These are phyloP conservation scores for Scolopax bukidnonensis DNA, from an alignment of 2,797 vertebrate species.

Conservation along the genomic window DNA sequence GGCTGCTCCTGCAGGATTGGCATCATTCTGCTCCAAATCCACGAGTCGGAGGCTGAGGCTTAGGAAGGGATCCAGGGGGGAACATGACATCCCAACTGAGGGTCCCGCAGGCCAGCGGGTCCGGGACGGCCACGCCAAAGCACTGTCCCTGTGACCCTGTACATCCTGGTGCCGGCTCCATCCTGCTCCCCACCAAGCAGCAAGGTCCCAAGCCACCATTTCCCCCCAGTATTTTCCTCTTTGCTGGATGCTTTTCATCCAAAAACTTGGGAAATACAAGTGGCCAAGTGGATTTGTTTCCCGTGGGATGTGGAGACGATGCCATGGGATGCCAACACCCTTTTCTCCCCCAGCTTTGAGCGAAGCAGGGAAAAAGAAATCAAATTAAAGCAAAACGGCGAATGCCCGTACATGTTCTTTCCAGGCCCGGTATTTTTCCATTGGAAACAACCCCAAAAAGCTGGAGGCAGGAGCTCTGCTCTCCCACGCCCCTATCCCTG, in stretches of 20 bases:
- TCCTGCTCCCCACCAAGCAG: not conserved
- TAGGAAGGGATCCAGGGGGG: no score
- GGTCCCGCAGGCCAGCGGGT: no score
- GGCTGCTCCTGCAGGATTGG: not conserved
- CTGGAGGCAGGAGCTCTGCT: not conserved
- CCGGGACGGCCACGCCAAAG: accelerated
- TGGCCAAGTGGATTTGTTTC: not conserved
- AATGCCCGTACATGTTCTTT: not conserved
- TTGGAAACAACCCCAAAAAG: not conserved
- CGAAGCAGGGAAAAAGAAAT: not conserved
- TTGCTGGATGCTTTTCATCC: not conserved
- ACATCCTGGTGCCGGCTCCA: accelerated
- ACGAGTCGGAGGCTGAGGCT: no score
- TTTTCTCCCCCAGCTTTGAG: not conserved
- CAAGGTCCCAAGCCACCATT: not conserved
- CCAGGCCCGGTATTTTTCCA: not conserved
- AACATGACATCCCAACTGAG: not conserved
- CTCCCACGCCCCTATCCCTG: not conserved
- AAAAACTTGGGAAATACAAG: not conserved
- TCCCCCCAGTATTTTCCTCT: not conserved
- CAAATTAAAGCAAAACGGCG: not conserved
- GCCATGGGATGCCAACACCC: accelerated
- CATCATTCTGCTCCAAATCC: not conserved
- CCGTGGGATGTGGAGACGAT: accelerated
- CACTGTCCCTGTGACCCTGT: not conserved